Evolutionary conservation across 2,797 vertebrate species (phyloP), one percentile per base, ranked within the genome.

Genomic region (Galaxias olidus): DNA sequence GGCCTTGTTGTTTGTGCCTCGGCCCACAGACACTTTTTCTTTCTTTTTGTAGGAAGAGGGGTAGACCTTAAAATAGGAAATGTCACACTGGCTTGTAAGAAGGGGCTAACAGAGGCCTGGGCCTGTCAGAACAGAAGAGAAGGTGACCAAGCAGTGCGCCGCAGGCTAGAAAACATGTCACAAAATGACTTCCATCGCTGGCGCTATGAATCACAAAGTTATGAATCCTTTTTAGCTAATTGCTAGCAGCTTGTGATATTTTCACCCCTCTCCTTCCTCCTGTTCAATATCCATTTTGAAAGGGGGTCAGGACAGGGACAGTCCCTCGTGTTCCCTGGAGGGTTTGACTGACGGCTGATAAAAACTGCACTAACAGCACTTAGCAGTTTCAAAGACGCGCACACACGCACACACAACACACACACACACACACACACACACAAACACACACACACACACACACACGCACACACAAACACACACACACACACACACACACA

Each of bases 231-330:
- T 97, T 96, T 96, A 95, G 95, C 95, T 98, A 98, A 99, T 97
- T 98, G 96, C 96, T 95, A 96, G 94, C 94, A 95, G 94, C 94
- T 93, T 93, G 93, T 92, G 94, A 94, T 94, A 94, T 92, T 94
- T 92, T 91, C 82, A 87, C 88, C 84, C 86, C 81, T 71, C 85
- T 86, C 82, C 73, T 84, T 84, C 87, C 90, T 93, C 89, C 86
- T 95, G 95, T 98, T 97, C 96, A 97, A 98, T 99, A 98, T 98
- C 96, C 98, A 98, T 98, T 98, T 98, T 95, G 95, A 96, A 30
- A 2, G 30, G 3, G 87, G 93, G 89, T 91, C 92, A 91, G 90
- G 92, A 92, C 79, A 30, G 30, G 30, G 6, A 30, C 30, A 30
- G 30, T 30, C 30, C 30, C 30, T 30, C 91, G 66, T 86, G 86